phyloP scores from a whole-genome alignment of 2,888 invertebrate species.

The Ecdyonurus torrentis region DNA sequence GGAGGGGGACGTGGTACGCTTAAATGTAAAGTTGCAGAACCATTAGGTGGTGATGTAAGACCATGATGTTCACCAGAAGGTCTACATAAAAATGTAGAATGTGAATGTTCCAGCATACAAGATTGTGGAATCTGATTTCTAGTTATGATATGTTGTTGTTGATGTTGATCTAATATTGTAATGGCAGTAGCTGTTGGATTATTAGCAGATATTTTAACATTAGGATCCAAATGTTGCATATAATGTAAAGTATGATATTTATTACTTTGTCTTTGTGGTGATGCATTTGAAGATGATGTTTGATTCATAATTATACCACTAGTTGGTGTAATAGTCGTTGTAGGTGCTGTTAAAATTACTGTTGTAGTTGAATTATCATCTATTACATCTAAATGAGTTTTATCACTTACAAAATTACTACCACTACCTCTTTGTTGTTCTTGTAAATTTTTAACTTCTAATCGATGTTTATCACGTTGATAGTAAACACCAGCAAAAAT shows the following conservation, averaged over 20 bases:
- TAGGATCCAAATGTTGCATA: neutral
- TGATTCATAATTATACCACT: neutral
- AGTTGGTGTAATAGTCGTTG: neutral
- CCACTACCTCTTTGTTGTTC: conserved; percentile 40
- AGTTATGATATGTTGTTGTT: conserved; percentile 2
- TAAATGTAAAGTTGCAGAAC: conserved; percentile 27
- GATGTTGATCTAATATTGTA: neutral
- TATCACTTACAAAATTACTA: neutral
- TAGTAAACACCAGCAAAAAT: conserved; percentile 76
- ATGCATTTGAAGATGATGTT: neutral
- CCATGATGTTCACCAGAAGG: neutral
- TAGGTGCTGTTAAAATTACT: conserved; percentile 1
- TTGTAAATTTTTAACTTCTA: conserved; percentile 61
- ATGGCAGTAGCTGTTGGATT: neutral
- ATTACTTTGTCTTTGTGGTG: neutral
- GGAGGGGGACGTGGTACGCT: conserved; percentile 39
- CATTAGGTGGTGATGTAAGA: conserved; percentile 36
- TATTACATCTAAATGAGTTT: conserved; percentile 1
- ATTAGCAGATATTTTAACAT: neutral
- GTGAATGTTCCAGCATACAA: conserved; percentile 1
- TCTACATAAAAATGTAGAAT: neutral
- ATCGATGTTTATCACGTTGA: conserved; percentile 56
- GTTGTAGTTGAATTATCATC: conserved; percentile 1
- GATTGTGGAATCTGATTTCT: conserved; percentile 1
- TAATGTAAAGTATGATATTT: neutral